Percentiles rank a stretch among this genome's conserved stretches.
Conservation (phyloP, 2,797 vertebrate genomes). For the Anableps anableps region DNA sequence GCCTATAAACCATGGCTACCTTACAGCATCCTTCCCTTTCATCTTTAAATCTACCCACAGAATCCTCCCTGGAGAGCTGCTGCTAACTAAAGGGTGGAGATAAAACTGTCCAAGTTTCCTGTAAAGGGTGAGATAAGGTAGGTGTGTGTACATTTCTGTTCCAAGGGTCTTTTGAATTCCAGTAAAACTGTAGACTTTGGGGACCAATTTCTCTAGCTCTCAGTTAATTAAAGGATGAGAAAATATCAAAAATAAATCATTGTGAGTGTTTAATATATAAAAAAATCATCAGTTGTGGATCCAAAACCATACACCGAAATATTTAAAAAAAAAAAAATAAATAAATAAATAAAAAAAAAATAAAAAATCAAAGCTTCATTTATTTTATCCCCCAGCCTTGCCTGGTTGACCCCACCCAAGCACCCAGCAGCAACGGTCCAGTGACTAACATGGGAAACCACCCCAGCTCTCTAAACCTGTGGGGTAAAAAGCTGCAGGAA, state of each 20-base stretch:
- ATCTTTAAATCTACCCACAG: constrained; percentile 4
- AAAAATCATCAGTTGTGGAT: too few relatives aligned
- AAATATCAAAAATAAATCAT: background rate
- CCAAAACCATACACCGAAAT: too few relatives aligned
- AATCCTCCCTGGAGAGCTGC: constrained; percentile 40
- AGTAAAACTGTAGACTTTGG: background rate
- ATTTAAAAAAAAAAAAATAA: too few relatives aligned
- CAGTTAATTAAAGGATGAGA: background rate
- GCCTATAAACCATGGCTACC: constrained; percentile 8
- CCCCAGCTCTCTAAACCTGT: background rate
- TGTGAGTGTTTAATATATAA: background rate
- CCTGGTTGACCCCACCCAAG: background rate
- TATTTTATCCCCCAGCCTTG: background rate
- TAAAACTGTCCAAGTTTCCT: constrained; percentile 36
- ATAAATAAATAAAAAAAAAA: too few relatives aligned
- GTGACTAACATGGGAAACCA: background rate
- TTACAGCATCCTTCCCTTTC: constrained; percentile 19
- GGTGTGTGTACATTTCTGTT: constrained; percentile 10
- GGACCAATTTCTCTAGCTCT: background rate
- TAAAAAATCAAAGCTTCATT: background rate
- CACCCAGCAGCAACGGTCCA: background rate
- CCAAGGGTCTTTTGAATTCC: background rate
- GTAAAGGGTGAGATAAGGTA: constrained; percentile 17
- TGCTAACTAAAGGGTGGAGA: constrained; percentile 29
- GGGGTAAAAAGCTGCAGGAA: background rate